Evolutionary conservation across 2,888 invertebrate genomes (phyloP).

Genomic region (Parasteatoda lunata): DNA sequence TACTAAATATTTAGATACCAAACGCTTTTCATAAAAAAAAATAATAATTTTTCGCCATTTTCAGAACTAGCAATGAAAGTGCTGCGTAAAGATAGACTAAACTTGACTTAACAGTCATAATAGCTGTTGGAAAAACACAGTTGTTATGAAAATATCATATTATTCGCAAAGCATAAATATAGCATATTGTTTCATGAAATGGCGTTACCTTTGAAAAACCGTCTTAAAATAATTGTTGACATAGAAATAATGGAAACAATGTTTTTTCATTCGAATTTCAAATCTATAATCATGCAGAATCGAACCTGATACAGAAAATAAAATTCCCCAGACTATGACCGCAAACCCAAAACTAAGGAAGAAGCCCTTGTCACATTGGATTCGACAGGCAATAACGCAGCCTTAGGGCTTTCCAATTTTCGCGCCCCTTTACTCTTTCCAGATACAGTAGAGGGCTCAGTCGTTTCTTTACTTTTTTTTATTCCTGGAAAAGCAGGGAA

Average conservation of each 20-base stretch:
- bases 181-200: too few species aligned
- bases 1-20: too few species aligned
- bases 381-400: constrained; percentile 53
- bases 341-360: constrained; percentile 3
- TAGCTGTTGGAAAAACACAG: too few species aligned
- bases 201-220: too few species aligned
- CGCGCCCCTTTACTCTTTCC: constrained; percentile 24
- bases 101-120: too few species aligned
- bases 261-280: neutral
- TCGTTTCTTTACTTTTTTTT: neutral
- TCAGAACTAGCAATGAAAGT: too few species aligned
- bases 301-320: constrained; percentile 6
- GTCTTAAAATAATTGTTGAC: too few species aligned
- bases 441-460: neutral
- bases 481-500: constrained; percentile 38
- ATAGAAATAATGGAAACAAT: neutral
- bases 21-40: too few species aligned
- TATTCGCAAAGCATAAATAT: too few species aligned
- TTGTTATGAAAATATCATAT: too few species aligned
- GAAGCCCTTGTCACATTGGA: constrained; percentile 29
- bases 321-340: constrained; percentile 22
- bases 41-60: too few species aligned
- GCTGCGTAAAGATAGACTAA: too few species aligned
- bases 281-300: neutral
- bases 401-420: constrained; percentile 47